Evolutionary conservation across 1,140 invertebrate genomes (phyloP), one percentile per base, ranked within the genome.

Genomic region (Drosophila nebulosa): DNA sequence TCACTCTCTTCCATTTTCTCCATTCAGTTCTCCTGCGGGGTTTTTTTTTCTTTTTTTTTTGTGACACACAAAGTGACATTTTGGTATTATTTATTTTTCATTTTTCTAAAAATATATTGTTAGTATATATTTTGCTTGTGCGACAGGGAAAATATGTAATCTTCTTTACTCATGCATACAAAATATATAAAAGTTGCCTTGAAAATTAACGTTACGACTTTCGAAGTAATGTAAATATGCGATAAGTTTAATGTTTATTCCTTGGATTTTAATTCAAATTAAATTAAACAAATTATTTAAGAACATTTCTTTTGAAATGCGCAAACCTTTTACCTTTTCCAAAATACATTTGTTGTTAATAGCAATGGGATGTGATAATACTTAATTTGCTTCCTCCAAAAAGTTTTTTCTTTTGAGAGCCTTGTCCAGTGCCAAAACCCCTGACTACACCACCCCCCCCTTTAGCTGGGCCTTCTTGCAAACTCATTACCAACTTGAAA

Each of bases 401-500:
- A 18, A 46, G 39, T 46, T 46, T 21, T 9, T 7, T 18, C 4
- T 42, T 7, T 42, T 10, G 9, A 42, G 14, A 14, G 14, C n/a
- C 36, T 5, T 7, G 14, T 42, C 39, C 39, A 16, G 39, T 42
- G 2, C 7, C n/a, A n/a, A n/a, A 10, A 2, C 6, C 18, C 14
- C 6, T 7, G 14, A 5, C 14, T 18, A n/a, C n/a, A n/a, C n/a
- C n/a, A n/a, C n/a, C n/a, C n/a, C n/a, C n/a, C n/a, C n/a, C n/a
- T n/a, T n/a, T n/a, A n/a, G n/a, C n/a, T n/a, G 30, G 12, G 30
- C 30, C 30, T 32, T 21, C 27, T 21, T 10, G 27, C 35, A 61
- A 69, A 65, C 55, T 75, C 77, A 75, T 67, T 70, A 65, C 51
- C 51, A 74, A 46, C 75, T 75, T 65, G 36, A 74, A 36, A 60